Base-by-base conservation (phyloP, 2,797 vertebrate species). In the Tiaroga cobitis region DNA sequence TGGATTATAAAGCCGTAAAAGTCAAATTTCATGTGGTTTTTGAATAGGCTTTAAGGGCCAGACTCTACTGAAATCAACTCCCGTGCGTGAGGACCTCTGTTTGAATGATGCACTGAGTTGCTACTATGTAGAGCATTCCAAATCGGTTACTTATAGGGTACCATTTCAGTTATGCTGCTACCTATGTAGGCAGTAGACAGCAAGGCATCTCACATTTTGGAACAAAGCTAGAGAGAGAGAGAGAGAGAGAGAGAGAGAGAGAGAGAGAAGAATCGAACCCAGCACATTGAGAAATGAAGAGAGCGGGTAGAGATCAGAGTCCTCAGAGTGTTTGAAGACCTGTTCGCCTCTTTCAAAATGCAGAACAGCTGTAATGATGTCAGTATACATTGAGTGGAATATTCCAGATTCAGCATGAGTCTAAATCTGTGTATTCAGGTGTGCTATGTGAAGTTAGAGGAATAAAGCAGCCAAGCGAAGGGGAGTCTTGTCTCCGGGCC, bases 371-470 rank as follows among this genome's bases (percentile, higher is more conserved):
- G 94, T 92, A 92, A 92, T 94, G 94, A 95, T 94, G 93, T 95
- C 94, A 95, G 92, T 74, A 92, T 85, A 89, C 92, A 92, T 91
- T 89, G 91, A 91, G 92, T 92, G 77, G 92, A 94, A 92, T 93
- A 93, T 93, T 94, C 92, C 88, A 85, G 93, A 92, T 92, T 92
- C 91, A 89, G 92, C 91, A 90, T 90, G 91, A 90, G 93, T 94
- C 92, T 94, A 92, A 94, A 94, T 95, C 91, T 95, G 94, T 96
- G 93, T 95, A 94, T 93, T 95, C 95, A 96, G 95, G 95, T 96
- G 95, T 90, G n/a, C 91, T 86, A 65, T 92, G 93, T 94, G 94
- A 94, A 94, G 93, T 95, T 92, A 94, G 94, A 90, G 90, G 39
- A 89, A 87, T 76, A 56, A 81, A 89, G 85, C 79, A 4, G 93